phyloP scores from a whole-genome alignment of 2,113 vertebrate genomes.

The Melanerpes aurifrons region DNA sequence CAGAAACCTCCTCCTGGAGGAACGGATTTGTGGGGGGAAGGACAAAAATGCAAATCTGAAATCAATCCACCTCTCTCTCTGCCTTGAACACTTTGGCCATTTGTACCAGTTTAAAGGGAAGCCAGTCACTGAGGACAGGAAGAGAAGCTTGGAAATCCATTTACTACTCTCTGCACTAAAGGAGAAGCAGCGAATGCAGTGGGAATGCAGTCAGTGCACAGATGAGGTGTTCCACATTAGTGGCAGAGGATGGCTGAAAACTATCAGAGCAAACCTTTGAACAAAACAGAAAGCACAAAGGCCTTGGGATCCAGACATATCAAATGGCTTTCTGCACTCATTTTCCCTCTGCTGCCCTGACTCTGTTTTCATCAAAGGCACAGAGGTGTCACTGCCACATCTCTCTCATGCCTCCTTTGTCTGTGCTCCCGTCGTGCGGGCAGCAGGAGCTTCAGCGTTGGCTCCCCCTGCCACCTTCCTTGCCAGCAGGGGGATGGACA shows the following conservation, averaged over 20 bases:
- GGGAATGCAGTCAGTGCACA: background rate
- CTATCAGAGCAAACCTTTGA: background rate
- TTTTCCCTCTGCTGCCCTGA: background rate
- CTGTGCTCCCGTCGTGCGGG: background rate
- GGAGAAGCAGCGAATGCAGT: background rate
- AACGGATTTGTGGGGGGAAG: conserved; percentile 15
- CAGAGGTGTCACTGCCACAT: rapidly evolving
- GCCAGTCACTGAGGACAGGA: background rate
- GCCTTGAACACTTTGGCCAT: background rate
- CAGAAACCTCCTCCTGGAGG: conserved; percentile 42
- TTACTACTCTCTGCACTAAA: background rate
- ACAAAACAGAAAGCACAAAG: background rate
- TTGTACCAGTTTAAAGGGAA: background rate
- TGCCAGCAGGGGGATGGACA: rapidly evolving
- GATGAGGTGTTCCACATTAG: background rate
- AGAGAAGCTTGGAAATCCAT: conserved; percentile 9
- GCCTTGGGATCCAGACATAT: background rate
- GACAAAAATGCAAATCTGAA: background rate
- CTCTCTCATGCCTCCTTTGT: background rate
- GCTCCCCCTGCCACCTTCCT: background rate
- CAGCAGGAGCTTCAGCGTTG: rapidly evolving
- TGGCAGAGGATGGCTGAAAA: background rate
- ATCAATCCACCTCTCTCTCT: conserved; percentile 12
- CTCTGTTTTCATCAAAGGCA: background rate
- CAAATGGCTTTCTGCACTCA: rapidly evolving